phyloP scores from a whole-genome alignment of 2,113 vertebrate genomes.

The Halichoerus grypus region DNA sequence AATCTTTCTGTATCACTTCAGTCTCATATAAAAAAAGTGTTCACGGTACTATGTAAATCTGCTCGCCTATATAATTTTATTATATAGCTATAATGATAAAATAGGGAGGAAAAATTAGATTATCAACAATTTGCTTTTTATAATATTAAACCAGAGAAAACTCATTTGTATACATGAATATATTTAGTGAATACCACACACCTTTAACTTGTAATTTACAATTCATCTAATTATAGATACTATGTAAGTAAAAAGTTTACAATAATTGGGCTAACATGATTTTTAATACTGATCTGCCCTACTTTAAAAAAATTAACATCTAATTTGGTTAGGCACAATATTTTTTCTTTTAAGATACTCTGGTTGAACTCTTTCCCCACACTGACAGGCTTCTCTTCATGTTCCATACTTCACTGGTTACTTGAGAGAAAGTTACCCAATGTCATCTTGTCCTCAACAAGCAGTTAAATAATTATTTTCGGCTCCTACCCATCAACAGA shows the following conservation, averaged over 20 bases:
- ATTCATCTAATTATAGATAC: neutral
- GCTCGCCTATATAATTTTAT: neutral
- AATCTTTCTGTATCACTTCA: neutral
- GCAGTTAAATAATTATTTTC: slow-evolving; percentile 55
- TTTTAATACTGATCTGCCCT: slow-evolving; percentile 52
- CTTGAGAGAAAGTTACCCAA: slow-evolving; percentile 24
- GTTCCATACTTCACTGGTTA: neutral
- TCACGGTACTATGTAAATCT: neutral
- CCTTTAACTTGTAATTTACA: slow-evolving; percentile 2
- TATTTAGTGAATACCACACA: neutral
- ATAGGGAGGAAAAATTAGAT: neutral
- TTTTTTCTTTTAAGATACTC: slow-evolving; percentile 56
- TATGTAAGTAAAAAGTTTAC: slow-evolving; percentile 31
- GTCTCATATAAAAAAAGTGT: neutral
- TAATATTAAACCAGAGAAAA: slow-evolving; percentile 12
- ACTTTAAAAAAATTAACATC: slow-evolving; percentile 38
- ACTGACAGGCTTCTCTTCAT: neutral
- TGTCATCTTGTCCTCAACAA: neutral
- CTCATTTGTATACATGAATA: neutral
- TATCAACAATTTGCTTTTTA: slow-evolving; percentile 16
- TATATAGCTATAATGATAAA: neutral
- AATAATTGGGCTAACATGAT: neutral
- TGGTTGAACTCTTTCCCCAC: neutral
- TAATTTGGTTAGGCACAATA: slow-evolving; percentile 34
- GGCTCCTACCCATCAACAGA: neutral